phyloP scores from a whole-genome alignment of 2,113 vertebrate genomes.

The Vulpes vulpes region DNA sequence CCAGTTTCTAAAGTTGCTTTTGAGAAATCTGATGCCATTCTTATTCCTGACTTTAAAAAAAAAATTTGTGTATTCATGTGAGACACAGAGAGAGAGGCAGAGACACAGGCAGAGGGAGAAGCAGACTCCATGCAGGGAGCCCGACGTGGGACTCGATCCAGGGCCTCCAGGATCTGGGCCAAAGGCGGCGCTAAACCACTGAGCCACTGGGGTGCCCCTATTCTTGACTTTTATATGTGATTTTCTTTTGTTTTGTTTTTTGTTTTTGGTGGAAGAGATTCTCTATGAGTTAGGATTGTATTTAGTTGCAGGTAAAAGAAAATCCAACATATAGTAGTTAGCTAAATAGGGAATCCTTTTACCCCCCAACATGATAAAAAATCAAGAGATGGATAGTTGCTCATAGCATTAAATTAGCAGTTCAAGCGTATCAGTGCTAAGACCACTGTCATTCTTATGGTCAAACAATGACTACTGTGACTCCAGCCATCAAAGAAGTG shows the following conservation, averaged over 20 bases:
- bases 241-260: not conserved
- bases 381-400: not conserved
- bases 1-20: not conserved
- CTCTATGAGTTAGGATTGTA: not conserved
- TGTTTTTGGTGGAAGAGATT: rapidly evolving
- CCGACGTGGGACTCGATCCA: too few species aligned
- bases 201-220: not conserved
- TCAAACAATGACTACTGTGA: not conserved
- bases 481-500: not conserved
- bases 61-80: too few species aligned
- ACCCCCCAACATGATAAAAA: not conserved
- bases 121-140: too few species aligned
- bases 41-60: not conserved
- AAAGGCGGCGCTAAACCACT: too few species aligned
- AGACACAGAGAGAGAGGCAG: too few species aligned
- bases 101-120: too few species aligned
- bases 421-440: not conserved
- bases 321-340: not conserved
- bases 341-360: not conserved
- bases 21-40: not conserved
- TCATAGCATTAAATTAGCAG: not conserved
- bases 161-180: too few species aligned
- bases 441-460: not conserved
- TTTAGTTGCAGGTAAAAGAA: not conserved
- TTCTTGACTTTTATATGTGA: not conserved